Conservation (phyloP, 2,797 vertebrate genomes). For the Bovichtus diacanthus region DNA sequence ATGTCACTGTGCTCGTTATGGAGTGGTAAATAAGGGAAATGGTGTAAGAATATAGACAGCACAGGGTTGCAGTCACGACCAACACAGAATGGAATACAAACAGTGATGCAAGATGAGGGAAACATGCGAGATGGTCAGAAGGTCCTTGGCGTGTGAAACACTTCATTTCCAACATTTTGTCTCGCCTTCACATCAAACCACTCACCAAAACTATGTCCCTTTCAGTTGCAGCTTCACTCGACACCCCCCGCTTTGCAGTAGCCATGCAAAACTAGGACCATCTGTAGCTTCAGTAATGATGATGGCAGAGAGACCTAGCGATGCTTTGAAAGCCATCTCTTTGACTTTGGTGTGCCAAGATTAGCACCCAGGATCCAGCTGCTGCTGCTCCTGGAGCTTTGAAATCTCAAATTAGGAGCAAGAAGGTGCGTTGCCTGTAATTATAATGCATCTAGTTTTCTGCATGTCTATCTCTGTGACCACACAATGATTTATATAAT, state of each 20-base stretch:
- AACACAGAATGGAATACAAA: conserved; percentile 8
- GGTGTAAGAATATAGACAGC: background rate
- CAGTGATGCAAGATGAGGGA: conserved; percentile 52
- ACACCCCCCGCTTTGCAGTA: conserved; percentile 55
- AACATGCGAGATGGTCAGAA: conserved; percentile 26
- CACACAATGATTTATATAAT: conserved; percentile 11
- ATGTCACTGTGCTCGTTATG: background rate
- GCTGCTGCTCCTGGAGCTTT: conserved; percentile 71
- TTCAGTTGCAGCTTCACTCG: conserved; percentile 35
- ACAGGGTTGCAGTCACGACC: conserved; percentile 9
- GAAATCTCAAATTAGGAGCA: conserved; percentile 76
- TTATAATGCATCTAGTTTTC: conserved; percentile 66
- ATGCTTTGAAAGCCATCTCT: conserved; percentile 75
- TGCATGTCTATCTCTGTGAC: conserved; percentile 33
- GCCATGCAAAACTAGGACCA: conserved; percentile 68
- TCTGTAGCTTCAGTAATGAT: conserved; percentile 75
- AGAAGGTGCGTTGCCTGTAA: conserved; percentile 59
- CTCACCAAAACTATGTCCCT: conserved; percentile 52
- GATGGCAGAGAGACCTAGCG: conserved; percentile 56
- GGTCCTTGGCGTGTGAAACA: conserved; percentile 44
- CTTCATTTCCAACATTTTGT: conserved; percentile 58
- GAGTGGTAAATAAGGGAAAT: background rate
- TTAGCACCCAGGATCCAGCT: conserved; percentile 70
- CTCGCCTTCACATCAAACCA: conserved; percentile 61
- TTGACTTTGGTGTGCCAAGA: conserved; percentile 75